Conservation (phyloP, 2,113 vertebrate species). For the Theristicus caerulescens region DNA sequence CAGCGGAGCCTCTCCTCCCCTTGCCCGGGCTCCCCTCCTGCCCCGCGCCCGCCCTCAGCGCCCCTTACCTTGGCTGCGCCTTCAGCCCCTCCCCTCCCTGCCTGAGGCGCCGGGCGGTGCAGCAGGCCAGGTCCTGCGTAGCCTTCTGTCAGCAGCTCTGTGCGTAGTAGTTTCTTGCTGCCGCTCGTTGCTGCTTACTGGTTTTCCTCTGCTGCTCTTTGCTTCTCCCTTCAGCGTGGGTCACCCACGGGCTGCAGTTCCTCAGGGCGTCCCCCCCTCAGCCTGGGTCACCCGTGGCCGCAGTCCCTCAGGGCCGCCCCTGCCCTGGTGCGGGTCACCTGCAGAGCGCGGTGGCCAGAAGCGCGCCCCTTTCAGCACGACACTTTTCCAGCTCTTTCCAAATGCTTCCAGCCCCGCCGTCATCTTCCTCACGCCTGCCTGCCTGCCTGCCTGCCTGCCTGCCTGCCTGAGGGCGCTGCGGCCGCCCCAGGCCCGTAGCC, state of each 20-base stretch:
- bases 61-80: neutral
- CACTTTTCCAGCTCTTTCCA: neutral
- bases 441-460: rapidly evolving
- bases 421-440: neutral
- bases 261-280: neutral
- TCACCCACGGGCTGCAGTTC: neutral
- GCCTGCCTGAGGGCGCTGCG: rapidly evolving
- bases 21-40: rapidly evolving
- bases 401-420: neutral
- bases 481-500: neutral
- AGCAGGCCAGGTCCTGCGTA: rapidly evolving
- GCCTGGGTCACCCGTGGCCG: rapidly evolving
- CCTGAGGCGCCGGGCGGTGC: rapidly evolving
- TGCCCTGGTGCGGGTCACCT: rapidly evolving
- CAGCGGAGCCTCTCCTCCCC: rapidly evolving
- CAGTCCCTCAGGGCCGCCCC: neutral
- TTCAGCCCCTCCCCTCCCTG: neutral
- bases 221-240: neutral
- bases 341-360: rapidly evolving
- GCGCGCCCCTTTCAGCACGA: rapidly evolving
- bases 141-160: neutral
- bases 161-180: neutral
- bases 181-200: rapidly evolving
- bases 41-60: rapidly evolving
- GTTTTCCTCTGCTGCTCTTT: neutral